Percentiles rank a stretch among this genome's conserved stretches.
Evolutionary conservation across 1,140 invertebrate genomes (phyloP).

Genomic region (Eumaeus atala): DNA sequence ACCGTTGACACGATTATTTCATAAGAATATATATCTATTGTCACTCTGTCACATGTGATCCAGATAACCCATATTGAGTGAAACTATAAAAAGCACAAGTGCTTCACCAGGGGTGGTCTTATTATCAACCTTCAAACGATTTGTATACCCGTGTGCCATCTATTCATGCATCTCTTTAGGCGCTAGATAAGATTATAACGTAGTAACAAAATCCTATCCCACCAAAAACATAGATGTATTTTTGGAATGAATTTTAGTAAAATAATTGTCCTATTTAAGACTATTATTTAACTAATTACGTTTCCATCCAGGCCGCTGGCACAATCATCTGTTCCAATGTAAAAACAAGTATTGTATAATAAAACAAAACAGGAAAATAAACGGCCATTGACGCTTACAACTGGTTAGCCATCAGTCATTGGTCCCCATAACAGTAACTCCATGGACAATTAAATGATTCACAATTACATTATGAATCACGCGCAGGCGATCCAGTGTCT

Average conservation of each 20-base stretch:
- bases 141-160: too few species aligned
- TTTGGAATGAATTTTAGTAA: too few species aligned
- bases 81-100: constrained; percentile 6
- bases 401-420: constrained; percentile 44
- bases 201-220: too few species aligned
- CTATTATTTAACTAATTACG: not conserved
- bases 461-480: constrained; percentile 65
- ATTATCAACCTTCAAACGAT: too few species aligned
- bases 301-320: not conserved
- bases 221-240: too few species aligned
- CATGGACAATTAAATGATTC: constrained; percentile 39
- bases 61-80: not conserved
- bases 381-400: constrained; percentile 33
- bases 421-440: constrained; percentile 20
- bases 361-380: too few species aligned
- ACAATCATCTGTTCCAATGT: not conserved
- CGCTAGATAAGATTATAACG: too few species aligned
- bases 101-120: not conserved
- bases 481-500: constrained; percentile 39
- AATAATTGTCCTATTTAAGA: too few species aligned
- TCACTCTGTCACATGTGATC: constrained; percentile 3
- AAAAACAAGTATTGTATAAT: too few species aligned
- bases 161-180: too few species aligned
- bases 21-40: constrained; percentile 6
- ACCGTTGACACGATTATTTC: not conserved